Evolutionary conservation across 2,888 invertebrate species (phyloP).

Genomic region (Galeruca laticollis): DNA sequence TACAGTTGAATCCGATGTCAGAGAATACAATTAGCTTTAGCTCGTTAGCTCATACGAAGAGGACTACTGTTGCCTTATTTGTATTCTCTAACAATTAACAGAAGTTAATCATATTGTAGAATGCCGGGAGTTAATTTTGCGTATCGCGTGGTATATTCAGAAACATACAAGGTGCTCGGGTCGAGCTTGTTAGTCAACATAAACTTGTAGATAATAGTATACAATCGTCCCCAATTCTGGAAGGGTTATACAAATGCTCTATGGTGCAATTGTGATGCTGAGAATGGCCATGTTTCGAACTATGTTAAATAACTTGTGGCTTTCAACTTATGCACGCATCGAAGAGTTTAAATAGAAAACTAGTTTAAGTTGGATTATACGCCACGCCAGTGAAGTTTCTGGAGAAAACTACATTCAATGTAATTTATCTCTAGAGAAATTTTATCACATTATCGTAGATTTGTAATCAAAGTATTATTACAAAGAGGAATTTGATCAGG

Average conservation of each 20-base stretch:
- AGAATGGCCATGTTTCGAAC: not conserved
- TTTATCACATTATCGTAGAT: too few relatives aligned
- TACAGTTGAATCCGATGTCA: conserved; percentile 31
- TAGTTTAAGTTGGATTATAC: not conserved
- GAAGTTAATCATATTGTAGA: conserved; percentile 38
- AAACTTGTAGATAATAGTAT: conserved; percentile 24
- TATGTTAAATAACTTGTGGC: not conserved
- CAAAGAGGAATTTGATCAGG: too few relatives aligned
- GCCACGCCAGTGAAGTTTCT: too few relatives aligned
- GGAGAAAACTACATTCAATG: too few relatives aligned
- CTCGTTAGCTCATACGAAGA: conserved; percentile 27
- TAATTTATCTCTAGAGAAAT: too few relatives aligned
- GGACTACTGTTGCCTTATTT: conserved; percentile 29
- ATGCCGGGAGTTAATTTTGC: conserved; percentile 31
- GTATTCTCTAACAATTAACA: conserved; percentile 39
- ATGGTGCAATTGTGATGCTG: not conserved
- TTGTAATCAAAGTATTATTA: too few relatives aligned
- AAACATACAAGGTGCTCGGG: conserved; percentile 11
- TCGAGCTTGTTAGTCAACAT: conserved; percentile 21
- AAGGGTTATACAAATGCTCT: conserved; percentile 7
- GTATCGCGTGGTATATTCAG: conserved; percentile 29
- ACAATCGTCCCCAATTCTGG: conserved; percentile 15
- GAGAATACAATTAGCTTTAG: conserved; percentile 29
- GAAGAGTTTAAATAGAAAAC: not conserved
- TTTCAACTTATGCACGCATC: not conserved